Percentiles rank a stretch among this genome's conserved stretches.
phyloP scores from a whole-genome alignment of 2,888 invertebrate genomes.

The Ctena decussata region DNA sequence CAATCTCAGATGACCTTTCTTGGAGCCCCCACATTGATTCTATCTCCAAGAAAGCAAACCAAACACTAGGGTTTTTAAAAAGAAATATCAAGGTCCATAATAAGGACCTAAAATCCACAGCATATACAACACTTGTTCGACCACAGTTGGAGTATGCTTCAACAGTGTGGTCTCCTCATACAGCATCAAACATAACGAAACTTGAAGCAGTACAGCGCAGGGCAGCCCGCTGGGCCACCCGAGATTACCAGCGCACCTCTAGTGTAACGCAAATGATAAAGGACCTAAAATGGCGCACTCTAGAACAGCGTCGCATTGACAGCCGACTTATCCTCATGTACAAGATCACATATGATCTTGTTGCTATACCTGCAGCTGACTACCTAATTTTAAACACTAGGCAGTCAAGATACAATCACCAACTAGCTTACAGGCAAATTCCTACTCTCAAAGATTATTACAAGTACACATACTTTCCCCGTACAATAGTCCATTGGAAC shows the following conservation, averaged over 20 bases:
- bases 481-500: no score
- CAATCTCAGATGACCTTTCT: conserved; percentile 20
- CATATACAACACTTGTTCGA: background rate
- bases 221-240: background rate
- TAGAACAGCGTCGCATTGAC: background rate
- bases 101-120: background rate
- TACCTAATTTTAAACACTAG: background rate
- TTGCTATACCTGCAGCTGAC: background rate
- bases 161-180: background rate
- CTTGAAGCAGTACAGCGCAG: background rate
- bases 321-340: background rate
- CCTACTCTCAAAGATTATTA: no score
- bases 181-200: background rate
- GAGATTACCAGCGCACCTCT: background rate
- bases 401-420: no score
- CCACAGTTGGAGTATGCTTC: background rate
- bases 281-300: background rate
- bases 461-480: no score
- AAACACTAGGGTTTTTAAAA: background rate
- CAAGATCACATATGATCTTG: background rate
- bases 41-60: background rate
- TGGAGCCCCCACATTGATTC: conserved; percentile 17
- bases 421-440: no score
- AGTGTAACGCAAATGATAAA: no score
- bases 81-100: background rate